Base-by-base conservation (phyloP, 2,888 invertebrate genomes). In the Amblyjoppa fuscipennis region DNA sequence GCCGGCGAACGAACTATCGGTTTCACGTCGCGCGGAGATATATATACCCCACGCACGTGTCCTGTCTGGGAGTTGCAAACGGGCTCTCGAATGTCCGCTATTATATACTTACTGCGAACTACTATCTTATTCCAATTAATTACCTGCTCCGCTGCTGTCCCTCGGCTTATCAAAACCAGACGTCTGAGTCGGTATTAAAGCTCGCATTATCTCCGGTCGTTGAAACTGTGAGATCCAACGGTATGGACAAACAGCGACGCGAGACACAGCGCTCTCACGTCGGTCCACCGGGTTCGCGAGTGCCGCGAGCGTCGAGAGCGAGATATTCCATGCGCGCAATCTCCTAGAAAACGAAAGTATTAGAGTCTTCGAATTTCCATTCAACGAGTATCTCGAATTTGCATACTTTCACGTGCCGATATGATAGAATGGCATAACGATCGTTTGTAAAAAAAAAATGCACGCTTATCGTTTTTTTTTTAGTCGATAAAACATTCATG, bases 141-240 rank as follows among this genome's bases (percentile, higher is more conserved):
- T 66, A 66, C 66, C 56, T 34, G 77, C 68, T 59, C 56, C 74
- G 68, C 34, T 31, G 66, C n/a, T 77, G 77, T 69, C 66, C 31
- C 31, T 53, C 66, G 45, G n/a, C 75, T 87, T 87, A 85, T 85
- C 85, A 79, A 64, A 61, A 75, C 66, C 79, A 87, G 85, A 84
- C 82, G 74, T 85, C 82, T 86, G 83, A 86, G 61, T 80, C 68
- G 80, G 68, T 83, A 84, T 86, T 86, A 87, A 71, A 49, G 73
- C 69, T 61, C 51, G 82, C 49, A 38, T 74, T 81, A 83, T 85
- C 66, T 61, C 73, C 64, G 78, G 69, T 70, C 68, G 59, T 81
- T 77, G 84, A 81, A 77, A 84, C 61, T 59, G 49, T n/a, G 49
- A 81, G 81, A 73, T 66, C 25, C 31, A 64, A 68, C 56, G 49